Conservation (phyloP, 2,113 vertebrate species). For the Cyprinodon tularosa region DNA sequence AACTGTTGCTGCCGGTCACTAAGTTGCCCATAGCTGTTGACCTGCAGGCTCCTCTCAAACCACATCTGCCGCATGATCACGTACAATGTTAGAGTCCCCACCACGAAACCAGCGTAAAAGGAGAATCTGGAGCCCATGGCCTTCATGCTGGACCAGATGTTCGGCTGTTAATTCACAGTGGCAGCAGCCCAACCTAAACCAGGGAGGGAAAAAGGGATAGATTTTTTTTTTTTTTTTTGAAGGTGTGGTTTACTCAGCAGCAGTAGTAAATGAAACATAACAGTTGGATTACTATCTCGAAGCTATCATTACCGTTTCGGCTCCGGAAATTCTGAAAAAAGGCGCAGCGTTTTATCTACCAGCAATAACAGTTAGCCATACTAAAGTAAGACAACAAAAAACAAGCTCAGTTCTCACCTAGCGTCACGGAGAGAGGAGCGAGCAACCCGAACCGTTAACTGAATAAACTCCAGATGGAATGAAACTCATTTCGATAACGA, state of each 20-base stretch:
- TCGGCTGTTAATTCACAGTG: constrained; percentile 35
- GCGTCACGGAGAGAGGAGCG: neutral
- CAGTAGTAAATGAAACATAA: constrained; percentile 6
- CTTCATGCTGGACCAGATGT: constrained; percentile 67
- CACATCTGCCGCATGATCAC: constrained; percentile 69
- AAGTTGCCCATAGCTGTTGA: neutral
- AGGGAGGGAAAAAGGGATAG: no score
- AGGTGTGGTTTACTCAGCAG: constrained; percentile 64
- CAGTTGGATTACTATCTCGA: constrained; percentile 6
- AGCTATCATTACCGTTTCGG: neutral
- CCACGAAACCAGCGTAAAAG: constrained; percentile 78
- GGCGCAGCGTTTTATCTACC: neutral
- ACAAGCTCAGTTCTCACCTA: constrained; percentile 8
- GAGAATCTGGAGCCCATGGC: constrained; percentile 62
- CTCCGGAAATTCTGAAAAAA: neutral
- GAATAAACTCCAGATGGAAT: neutral
- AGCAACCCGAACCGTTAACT: neutral
- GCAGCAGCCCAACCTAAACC: constrained; percentile 14
- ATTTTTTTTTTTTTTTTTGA: constrained; percentile 14
- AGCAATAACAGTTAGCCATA: constrained; percentile 25
- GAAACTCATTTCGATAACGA: neutral
- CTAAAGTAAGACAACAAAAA: no score
- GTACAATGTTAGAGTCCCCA: constrained; percentile 77
- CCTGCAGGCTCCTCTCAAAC: constrained; percentile 44
- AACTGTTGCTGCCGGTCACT: constrained; percentile 4